Evolutionary conservation across 2,797 vertebrate species (phyloP).

Genomic region (Alauda arvensis): DNA sequence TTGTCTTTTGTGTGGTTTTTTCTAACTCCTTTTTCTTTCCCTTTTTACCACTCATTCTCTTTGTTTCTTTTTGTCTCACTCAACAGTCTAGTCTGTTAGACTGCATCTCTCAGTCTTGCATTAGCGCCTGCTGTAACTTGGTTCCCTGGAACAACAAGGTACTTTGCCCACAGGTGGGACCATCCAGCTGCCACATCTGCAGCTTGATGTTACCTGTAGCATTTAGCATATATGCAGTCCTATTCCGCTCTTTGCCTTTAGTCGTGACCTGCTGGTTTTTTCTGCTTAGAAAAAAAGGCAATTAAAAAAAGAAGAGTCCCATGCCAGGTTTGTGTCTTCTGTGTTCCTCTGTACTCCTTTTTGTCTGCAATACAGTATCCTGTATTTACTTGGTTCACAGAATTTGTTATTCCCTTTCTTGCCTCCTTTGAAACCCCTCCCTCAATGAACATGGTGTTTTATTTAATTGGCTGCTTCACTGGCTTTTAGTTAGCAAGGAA

Average conservation of each 20-base stretch:
- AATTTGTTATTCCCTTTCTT: background rate
- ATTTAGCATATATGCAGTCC: background rate
- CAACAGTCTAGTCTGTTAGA: conserved; percentile 77
- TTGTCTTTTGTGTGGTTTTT: background rate
- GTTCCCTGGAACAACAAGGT: conserved; percentile 82
- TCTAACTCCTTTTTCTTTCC: conserved; percentile 2
- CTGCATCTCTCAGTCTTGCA: conserved; percentile 78
- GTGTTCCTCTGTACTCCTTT: background rate
- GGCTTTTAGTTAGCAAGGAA: background rate
- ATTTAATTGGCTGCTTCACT: background rate
- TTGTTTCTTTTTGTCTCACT: conserved; percentile 60
- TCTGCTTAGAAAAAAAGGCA: background rate
- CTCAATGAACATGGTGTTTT: background rate
- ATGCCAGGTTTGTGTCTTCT: background rate
- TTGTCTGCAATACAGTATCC: background rate
- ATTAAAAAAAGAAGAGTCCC: background rate
- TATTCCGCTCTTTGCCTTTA: background rate
- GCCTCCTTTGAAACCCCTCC: background rate
- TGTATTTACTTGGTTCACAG: background rate
- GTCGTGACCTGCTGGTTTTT: background rate
- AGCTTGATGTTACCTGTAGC: conserved; percentile 50
- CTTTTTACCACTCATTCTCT: conserved; percentile 40
- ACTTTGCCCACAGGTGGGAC: conserved; percentile 44
- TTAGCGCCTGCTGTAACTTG: conserved; percentile 84
- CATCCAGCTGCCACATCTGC: conserved; percentile 32